Conservation (phyloP, 2,888 invertebrate genomes). For the Entomobrya proxima region DNA sequence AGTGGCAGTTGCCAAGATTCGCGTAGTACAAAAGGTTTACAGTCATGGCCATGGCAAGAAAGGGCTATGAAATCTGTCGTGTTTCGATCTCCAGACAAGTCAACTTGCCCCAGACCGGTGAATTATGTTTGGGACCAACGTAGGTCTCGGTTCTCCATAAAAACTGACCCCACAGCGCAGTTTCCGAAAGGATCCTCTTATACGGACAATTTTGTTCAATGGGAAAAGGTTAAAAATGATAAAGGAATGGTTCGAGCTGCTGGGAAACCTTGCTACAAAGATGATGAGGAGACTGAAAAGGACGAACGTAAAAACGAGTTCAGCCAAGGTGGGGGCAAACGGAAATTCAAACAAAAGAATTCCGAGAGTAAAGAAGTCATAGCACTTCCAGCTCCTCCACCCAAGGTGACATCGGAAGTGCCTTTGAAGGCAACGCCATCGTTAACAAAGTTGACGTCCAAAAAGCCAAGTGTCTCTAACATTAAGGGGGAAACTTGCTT, state of each 20-base stretch:
- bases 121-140: constrained; percentile 55
- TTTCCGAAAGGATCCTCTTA: constrained; percentile 25
- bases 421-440: too few species aligned
- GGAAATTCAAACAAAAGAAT: not conserved
- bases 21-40: not conserved
- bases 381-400: not conserved
- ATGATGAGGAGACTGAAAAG: not conserved
- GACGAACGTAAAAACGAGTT: too few species aligned
- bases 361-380: not conserved
- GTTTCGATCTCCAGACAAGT: constrained; percentile 8
- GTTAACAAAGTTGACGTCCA: not conserved
- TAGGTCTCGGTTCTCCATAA: constrained; percentile 16
- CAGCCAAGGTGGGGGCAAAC: not conserved
- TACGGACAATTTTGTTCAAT: constrained; percentile 19
- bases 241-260: not conserved
- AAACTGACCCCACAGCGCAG: constrained; percentile 8
- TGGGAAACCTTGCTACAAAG: constrained; percentile 50
- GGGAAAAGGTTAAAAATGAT: not conserved
- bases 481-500: constrained; percentile 19
- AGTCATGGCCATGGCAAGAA: constrained; percentile 44
- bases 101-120: not conserved
- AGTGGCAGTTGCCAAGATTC: too few species aligned
- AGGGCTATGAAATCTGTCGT: constrained; percentile 20
- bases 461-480: not conserved
- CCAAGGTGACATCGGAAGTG: too few species aligned